These are phyloP conservation scores for Megalops cyprinoides DNA, from an alignment of 2,797 vertebrate genomes.

Conservation along the genomic window DNA sequence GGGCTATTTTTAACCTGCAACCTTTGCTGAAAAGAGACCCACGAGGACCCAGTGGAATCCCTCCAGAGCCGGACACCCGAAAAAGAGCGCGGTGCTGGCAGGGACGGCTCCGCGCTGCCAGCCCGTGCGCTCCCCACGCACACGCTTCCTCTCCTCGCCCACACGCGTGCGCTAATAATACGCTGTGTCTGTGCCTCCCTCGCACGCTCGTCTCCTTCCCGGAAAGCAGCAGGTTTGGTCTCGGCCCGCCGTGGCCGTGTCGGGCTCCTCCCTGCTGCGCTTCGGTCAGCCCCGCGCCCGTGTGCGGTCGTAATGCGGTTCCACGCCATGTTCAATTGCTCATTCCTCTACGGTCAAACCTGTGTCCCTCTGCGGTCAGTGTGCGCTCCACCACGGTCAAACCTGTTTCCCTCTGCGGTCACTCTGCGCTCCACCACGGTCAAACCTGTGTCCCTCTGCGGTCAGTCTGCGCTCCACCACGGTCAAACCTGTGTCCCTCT, in stretches of 20 bases:
- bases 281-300: no score
- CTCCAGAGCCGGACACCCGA: not conserved
- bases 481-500: not conserved
- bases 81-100: not conserved
- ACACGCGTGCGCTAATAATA: constrained; percentile 53
- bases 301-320: no score
- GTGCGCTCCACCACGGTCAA: no score
- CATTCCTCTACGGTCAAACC: no score
- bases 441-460: no score
- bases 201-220: not conserved
- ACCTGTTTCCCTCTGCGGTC: no score
- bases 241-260: not conserved
- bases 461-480: not conserved
- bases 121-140: not conserved
- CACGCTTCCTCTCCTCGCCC: not conserved
- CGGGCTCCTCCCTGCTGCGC: no score
- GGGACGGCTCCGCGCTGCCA: not conserved
- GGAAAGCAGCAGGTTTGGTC: not conserved
- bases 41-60: not conserved
- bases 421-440: no score
- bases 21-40: constrained; percentile 51
- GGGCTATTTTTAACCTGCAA: constrained; percentile 68
- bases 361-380: no score
- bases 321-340: no score
- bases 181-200: constrained; percentile 62